Evolutionary conservation across 2,113 vertebrate genomes (phyloP), one percentile per base, ranked within the genome.

Genomic region (Fregetta grallaria): DNA sequence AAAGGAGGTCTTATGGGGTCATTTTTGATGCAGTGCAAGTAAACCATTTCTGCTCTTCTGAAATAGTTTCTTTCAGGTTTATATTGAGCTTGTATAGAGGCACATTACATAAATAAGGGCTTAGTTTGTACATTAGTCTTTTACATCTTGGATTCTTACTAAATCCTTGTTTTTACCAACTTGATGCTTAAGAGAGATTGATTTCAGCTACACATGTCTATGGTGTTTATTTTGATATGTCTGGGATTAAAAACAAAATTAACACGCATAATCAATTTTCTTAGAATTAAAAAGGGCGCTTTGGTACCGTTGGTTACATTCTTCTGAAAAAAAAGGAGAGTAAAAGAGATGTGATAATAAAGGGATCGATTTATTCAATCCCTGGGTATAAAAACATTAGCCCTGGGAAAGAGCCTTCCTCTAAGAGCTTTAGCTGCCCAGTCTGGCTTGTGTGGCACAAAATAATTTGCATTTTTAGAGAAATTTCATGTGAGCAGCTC

Each of bases 381-480:
- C 93, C 90, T 93, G 91, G 86, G 94, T 92, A 92, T 97, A 97
- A 97, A 97, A 97, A 97, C 98, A 98, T 98, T 97, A 98, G 97
- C 94, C 97, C 95, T 98, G 98, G 97, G 98, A 98, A 98, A 97
- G 96, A 58, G 53, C 78, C 90, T 96, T 96, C 92, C 97, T 97
- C 97, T 91, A 96, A 97, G 97, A 98, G 96, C 94, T 97, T 98
- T 97, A 97, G 97, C 97, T 97, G 83, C 95, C 27, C 84, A 93
- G 94, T 95, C 94, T 94, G 96, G 91, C 96, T 98, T 91, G 90
- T 92, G 90, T 97, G 96, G 87, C 92, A 97, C 96, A 92, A 97
- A 96, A 95, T 86, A 88, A 98, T 98, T 98, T 98, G 97, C 98
- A 98, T 98, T 98, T 98, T 98, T 98, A 98, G 98, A 98, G 98